Evolutionary conservation across 2,113 vertebrate genomes (phyloP).

Genomic region (Corvus cornix): DNA sequence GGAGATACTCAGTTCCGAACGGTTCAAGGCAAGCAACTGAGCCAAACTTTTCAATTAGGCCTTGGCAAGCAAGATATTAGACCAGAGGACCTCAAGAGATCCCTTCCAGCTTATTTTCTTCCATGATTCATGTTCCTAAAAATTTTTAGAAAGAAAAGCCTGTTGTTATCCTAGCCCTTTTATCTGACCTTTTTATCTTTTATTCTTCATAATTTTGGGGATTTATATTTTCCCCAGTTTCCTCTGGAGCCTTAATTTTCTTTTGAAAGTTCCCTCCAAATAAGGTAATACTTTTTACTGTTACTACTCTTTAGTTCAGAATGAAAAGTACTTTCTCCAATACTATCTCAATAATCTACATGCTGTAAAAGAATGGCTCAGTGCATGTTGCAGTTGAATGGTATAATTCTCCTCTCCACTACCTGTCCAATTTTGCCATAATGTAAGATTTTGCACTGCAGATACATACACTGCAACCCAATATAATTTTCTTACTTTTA

Average conservation of each 20-base stretch:
- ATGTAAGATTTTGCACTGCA: not conserved
- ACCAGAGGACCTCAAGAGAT: not conserved
- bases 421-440: not conserved
- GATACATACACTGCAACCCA: not conserved
- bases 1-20: not conserved
- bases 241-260: not conserved
- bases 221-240: not conserved
- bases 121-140: not conserved
- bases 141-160: not conserved
- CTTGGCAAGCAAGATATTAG: not conserved
- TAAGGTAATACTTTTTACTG: not conserved
- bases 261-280: not conserved
- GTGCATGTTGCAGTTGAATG: not conserved
- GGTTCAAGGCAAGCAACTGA: not conserved
- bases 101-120: not conserved
- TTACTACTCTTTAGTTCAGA: not conserved
- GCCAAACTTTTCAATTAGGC: not conserved
- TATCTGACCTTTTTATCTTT: not conserved
- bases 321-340: not conserved
- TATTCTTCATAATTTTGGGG: not conserved
- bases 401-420: not conserved
- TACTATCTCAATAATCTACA: not conserved
- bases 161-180: not conserved
- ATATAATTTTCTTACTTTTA: not conserved
- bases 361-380: not conserved